Percentiles rank a stretch among this genome's conserved stretches.
Conservation (phyloP, 2,797 vertebrate genomes). For the Cuniculus paca region DNA sequence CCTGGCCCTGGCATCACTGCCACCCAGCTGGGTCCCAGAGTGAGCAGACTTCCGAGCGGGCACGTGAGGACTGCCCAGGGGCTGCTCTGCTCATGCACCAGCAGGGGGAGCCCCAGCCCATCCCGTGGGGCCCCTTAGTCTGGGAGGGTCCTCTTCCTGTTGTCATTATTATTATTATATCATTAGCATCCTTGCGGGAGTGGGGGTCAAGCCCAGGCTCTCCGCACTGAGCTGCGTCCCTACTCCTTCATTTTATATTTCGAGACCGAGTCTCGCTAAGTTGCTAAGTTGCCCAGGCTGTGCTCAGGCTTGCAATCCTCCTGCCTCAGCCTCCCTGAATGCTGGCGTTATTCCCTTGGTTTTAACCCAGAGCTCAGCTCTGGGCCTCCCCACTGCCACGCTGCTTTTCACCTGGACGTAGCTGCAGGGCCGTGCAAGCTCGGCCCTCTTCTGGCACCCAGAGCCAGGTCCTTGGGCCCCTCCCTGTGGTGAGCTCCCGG, state of each 20-base stretch:
- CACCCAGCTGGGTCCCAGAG: accelerated
- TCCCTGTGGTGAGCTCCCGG: accelerated
- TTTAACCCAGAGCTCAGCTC: accelerated
- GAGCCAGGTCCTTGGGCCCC: not conserved
- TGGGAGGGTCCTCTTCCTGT: no score
- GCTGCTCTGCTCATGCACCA: not conserved
- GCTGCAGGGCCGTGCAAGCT: not conserved
- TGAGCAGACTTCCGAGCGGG: not conserved
- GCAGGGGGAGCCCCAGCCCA: not conserved
- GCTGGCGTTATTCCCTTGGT: not conserved
- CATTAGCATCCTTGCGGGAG: not conserved
- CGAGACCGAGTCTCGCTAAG: not conserved
- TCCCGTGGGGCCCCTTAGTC: not conserved
- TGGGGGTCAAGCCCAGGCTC: not conserved
- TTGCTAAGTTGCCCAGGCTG: not conserved
- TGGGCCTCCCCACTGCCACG: not conserved
- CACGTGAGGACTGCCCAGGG: not conserved
- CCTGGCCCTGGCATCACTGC: not conserved
- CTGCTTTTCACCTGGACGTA: not conserved
- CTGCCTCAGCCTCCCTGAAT: not conserved
- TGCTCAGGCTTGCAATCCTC: not conserved
- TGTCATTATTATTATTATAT: no score
- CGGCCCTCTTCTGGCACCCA: accelerated
- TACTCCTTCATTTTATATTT: not conserved
- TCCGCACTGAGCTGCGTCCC: not conserved